phyloP scores from a whole-genome alignment of 92 coral and sea anemone species.

The Galaxea fascicularis region DNA sequence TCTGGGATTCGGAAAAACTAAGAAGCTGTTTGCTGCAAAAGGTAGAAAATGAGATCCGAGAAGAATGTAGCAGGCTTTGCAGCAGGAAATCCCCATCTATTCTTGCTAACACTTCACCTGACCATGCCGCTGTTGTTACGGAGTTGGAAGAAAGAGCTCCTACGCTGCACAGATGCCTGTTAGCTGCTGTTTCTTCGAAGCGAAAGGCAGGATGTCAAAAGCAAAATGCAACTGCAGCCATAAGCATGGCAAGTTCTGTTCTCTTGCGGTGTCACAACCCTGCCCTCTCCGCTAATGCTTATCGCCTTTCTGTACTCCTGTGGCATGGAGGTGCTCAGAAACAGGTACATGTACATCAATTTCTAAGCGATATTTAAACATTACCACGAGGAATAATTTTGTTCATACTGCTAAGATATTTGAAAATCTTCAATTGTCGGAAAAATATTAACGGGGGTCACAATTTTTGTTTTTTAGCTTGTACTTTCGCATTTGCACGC shows the following conservation, averaged over 20 bases:
- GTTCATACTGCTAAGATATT: neutral
- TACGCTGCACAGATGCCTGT: slow-evolving; percentile 20
- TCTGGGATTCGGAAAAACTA: neutral
- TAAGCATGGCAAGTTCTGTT: slow-evolving; percentile 29
- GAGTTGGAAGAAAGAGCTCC: slow-evolving; percentile 40
- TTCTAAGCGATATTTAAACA: too few relatives aligned
- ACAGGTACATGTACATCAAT: slow-evolving; percentile 18
- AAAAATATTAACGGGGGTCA: too few relatives aligned
- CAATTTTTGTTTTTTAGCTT: too few relatives aligned
- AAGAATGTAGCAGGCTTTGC: slow-evolving; percentile 31
- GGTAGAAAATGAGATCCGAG: slow-evolving; percentile 27
- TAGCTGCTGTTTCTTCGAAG: slow-evolving; percentile 12
- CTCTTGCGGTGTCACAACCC: slow-evolving; percentile 13
- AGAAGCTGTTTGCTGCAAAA: neutral
- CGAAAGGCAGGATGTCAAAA: neutral
- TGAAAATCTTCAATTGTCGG: too few relatives aligned
- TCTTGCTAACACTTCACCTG: slow-evolving; percentile 21
- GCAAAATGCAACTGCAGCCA: slow-evolving; percentile 16
- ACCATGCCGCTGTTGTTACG: neutral
- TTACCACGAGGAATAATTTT: neutral
- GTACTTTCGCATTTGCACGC: too few relatives aligned
- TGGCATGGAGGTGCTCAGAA: slow-evolving; percentile 44
- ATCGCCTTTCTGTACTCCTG: slow-evolving; percentile 13
- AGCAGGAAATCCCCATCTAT: slow-evolving; percentile 28
- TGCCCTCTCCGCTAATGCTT: slow-evolving; percentile 28